Evolutionary conservation across 1,140 invertebrate genomes (phyloP), one percentile per base, ranked within the genome.

Genomic region (Drosophila willistoni): DNA sequence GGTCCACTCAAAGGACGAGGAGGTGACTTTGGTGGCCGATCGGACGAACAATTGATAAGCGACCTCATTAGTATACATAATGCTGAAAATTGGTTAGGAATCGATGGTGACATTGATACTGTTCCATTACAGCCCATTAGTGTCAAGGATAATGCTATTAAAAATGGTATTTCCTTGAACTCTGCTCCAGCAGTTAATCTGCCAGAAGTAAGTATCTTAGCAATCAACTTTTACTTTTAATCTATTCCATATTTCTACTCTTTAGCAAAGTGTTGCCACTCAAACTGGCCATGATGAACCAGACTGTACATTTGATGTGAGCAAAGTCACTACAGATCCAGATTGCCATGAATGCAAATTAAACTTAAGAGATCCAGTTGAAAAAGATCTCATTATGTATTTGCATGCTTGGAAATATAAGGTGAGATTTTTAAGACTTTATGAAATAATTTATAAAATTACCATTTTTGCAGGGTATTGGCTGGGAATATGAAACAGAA

Each of bases 261-360:
- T 0, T 98, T 98, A 59, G 56, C 1, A 12, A 14, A 13, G 63
- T 92, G 96, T 96, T 7, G 95, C 96, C 4, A 97, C 96, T 1
- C 96, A 97, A 92, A 97, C 96, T 0, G 96, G 96, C 3, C 96
- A 96, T 60, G 95, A 96, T 83, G 93, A 94, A 3, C 95, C 95
- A 0, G 95, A 95, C 72, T 93, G 94, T 33, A 92, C 92, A 12
- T 97, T 96, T 89, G 94, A 96, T 73, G 93, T 94, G n/a, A 94
- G 95, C 34, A 96, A 96, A 92, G 94, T 97, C 92, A 95, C 95
- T 1, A 93, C 95, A 3, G 97, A 98, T 90, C 95, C 95, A 3
- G 95, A 98, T 90, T 99, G 98, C 93, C 96, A 97, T 91, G 97
- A 98, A 92, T 99, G 98, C 92, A 97, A 97, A 92, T 96, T 97